These are phyloP conservation scores for Ellobium chinense DNA, from an alignment of 2,888 invertebrate genomes.

Conservation along the genomic window DNA sequence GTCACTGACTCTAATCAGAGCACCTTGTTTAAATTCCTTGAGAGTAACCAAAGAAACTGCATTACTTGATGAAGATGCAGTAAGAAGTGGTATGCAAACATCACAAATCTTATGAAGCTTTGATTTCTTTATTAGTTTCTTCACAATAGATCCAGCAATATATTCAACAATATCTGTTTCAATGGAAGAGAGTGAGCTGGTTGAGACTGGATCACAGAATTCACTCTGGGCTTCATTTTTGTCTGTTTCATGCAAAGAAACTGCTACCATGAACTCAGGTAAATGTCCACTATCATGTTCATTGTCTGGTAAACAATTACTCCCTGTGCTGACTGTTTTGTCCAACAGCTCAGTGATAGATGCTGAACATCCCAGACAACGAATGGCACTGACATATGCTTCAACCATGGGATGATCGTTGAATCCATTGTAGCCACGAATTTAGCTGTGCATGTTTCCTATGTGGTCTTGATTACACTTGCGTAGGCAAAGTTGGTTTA, in stretches of 20 bases:
- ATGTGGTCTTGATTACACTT: slow-evolving; percentile 26
- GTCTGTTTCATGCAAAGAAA: too few species aligned
- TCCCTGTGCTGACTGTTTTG: background rate
- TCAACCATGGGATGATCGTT: background rate
- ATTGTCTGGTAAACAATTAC: slow-evolving; percentile 2
- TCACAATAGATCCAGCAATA: background rate
- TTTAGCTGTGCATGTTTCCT: background rate
- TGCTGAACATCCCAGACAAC: background rate
- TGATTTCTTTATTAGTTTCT: background rate
- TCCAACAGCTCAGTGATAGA: background rate
- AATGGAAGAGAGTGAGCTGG: background rate
- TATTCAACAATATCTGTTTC: background rate
- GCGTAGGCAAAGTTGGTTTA: background rate
- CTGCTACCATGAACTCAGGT: too few species aligned
- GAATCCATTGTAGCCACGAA: slow-evolving; percentile 15
- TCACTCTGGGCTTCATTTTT: too few species aligned
- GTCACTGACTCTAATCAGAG: background rate
- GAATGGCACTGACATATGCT: slow-evolving; percentile 4
- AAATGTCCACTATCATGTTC: background rate
- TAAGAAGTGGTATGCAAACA: background rate
- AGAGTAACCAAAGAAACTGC: background rate
- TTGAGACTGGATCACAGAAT: background rate
- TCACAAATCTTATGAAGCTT: background rate
- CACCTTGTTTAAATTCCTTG: background rate
- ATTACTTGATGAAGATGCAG: background rate